Evolutionary conservation across 2,888 invertebrate genomes (phyloP), one percentile per base, ranked within the genome.

Genomic region (Melieria crassipennis): DNA sequence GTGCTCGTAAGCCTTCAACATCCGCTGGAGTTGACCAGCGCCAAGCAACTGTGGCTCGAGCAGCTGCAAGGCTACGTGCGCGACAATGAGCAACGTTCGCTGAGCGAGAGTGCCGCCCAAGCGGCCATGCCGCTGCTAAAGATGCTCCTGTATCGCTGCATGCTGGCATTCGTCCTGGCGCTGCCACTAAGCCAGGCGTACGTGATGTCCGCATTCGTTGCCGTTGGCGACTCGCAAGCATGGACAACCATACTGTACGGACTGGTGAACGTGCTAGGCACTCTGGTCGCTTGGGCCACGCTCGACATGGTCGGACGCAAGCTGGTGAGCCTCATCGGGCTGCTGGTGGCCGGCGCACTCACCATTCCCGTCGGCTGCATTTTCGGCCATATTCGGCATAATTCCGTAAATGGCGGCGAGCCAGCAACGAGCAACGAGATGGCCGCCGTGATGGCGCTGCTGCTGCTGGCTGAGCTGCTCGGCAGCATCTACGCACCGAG

Each of bases 141-240:
- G 66, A 68, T 83, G 70, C 70, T 79, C 16, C 13, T 83, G 13
- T 80, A 79, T 60, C 82, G 84, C 30, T 75, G 78, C 66, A 73
- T 81, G 5, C 76, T 84, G 45, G 78, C 84, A 5, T 81, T 84
- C 52, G 76, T 80, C 11, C 79, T 85, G 57, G 80, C 85, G 0
- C 0, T 81, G 7, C 84, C 85, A 0, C 71, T 84, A 4, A 79
- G 75, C 48, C 6, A 45, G 62, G 70, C 62, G 5, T n/a, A 50
- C 2, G 0, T 0, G 1, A 11, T 13, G 7, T 43, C 61, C 7
- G 42, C 30, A 1, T 45, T 10, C 1, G 11, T 46, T 61, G 46
- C 11, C n/a, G 7, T 61, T 9, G 47, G 42, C 30, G 6, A 56
- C 7, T 55, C 11, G 5, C 16, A 16, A 16, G 16, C 16, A 16